Evolutionary conservation across 2,888 invertebrate genomes (phyloP), one percentile per base, ranked within the genome.

Genomic region (Mythimna albipuncta): DNA sequence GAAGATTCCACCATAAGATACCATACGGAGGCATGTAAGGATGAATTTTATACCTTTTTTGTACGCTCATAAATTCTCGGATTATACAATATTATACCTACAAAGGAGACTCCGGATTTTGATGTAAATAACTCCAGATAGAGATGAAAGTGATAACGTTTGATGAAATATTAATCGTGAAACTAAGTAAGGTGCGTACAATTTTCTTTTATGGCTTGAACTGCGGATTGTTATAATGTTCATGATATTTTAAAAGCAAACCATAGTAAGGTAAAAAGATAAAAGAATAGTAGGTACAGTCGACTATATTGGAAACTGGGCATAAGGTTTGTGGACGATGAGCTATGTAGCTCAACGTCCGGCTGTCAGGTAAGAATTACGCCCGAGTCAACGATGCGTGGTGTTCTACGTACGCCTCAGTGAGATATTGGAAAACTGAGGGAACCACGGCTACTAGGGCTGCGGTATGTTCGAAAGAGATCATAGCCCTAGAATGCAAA

Each of bases 1-100:
- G 77, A 83, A 87, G 79, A 85, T 85, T 85, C 79, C 76, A 54
- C 64, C 68, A 64, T 62, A 72, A 72, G 82, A 84, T 79, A 85
- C 69, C 76, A 69, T 77, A 76, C 55, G 70, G 44, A 63, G 35
- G 58, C 72, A 72, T 77, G 65, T 79, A 85, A 11, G 78, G 70
- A 79, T 77, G 68, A 82, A 75, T 81, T 77, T 75, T 72, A 78
- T 84, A 72, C 75, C 82, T 69, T 76, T 81, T 86, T 86, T 79
- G 79, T 68, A 66, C 10, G 41, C 50, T 58, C 69, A 86, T 82
- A 77, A 82, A 84, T 86, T 79, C 75, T 82, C 72, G 58, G 41
- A 84, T 83, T 78, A 81, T 70, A 77, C 72, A 77, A 75, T 81
- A 84, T 79, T 73, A 75, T 65, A 67, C 58, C 64, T 35, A 79